Evolutionary conservation across 2,113 vertebrate genomes (phyloP).

Genomic region (Pangasianodon hypophthalmus): DNA sequence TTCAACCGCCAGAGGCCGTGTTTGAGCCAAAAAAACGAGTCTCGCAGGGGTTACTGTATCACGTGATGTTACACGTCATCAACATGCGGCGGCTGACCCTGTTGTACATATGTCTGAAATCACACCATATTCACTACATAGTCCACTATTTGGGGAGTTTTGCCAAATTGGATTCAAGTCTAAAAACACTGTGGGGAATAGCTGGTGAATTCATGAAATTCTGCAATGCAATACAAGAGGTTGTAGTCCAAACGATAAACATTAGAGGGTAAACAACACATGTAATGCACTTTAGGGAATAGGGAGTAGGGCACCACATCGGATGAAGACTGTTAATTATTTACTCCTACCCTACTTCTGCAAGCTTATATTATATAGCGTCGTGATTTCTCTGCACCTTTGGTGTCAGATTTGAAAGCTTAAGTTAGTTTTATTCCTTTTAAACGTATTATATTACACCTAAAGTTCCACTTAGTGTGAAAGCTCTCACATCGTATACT

Average conservation of each 20-base stretch:
- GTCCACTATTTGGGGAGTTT: background rate
- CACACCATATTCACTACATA: background rate
- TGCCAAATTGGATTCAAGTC: too few relatives aligned
- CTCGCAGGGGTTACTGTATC: too few relatives aligned
- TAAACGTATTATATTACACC: background rate
- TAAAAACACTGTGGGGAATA: too few relatives aligned
- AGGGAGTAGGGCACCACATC: background rate
- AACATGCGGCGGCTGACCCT: background rate
- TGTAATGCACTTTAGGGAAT: background rate
- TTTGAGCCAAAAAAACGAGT: background rate
- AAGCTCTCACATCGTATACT: background rate
- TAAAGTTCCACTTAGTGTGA: background rate
- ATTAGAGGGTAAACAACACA: background rate
- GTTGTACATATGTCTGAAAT: background rate
- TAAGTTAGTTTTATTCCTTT: background rate
- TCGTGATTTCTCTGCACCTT: background rate
- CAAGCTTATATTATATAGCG: background rate
- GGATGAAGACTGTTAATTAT: background rate
- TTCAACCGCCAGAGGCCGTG: conserved; percentile 1
- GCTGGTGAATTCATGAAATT: background rate
- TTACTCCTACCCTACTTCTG: background rate
- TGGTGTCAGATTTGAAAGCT: background rate
- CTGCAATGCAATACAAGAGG: background rate
- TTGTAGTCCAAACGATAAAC: background rate
- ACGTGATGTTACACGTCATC: background rate